Percentiles rank a stretch among this genome's conserved stretches.
Conservation (phyloP, 2,888 invertebrate genomes). For the Drosophila antonietae region DNA sequence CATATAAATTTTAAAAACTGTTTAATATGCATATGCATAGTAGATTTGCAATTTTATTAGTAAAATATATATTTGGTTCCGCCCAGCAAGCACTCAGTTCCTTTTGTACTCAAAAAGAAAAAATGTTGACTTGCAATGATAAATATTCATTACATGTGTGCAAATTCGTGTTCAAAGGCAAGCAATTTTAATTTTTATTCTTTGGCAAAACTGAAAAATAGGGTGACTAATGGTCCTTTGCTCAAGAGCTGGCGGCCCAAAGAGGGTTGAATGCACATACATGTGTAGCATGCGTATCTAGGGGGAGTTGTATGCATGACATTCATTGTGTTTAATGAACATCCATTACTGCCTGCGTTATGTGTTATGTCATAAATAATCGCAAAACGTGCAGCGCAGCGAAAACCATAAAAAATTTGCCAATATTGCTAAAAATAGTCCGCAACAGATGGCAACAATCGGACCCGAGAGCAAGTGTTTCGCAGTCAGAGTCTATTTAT, state of each 20-base stretch:
- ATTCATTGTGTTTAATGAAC: slow-evolving; percentile 81
- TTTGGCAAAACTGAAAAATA: slow-evolving; percentile 61
- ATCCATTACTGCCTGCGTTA: slow-evolving; percentile 74
- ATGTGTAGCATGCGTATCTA: slow-evolving; percentile 21
- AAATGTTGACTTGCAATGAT: slow-evolving; percentile 46
- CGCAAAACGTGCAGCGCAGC: slow-evolving; percentile 65
- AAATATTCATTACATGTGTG: slow-evolving; percentile 80
- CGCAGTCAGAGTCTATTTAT: slow-evolving; percentile 28
- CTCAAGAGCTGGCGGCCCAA: slow-evolving; percentile 23
- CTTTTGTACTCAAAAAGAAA: slow-evolving; percentile 35
- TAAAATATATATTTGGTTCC: slow-evolving; percentile 11
- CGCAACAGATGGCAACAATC: slow-evolving; percentile 77
- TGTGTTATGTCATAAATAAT: slow-evolving; percentile 76
- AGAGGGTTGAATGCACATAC: slow-evolving; percentile 57
- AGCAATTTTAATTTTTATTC: slow-evolving; percentile 73
- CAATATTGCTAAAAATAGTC: slow-evolving; percentile 76
- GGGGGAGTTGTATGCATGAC: slow-evolving; percentile 65
- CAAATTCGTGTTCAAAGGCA: slow-evolving; percentile 53
- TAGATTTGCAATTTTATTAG: slow-evolving; percentile 18
- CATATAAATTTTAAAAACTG: neutral
- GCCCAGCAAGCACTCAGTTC: slow-evolving; percentile 3
- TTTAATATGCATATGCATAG: neutral
- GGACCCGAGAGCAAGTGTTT: slow-evolving; percentile 34
- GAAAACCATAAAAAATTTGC: slow-evolving; percentile 79
- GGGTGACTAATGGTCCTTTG: slow-evolving; percentile 53